Percentiles rank a stretch among this genome's conserved stretches.
Conservation (phyloP, 1,140 invertebrate species). For the Eulimnadia texana region DNA sequence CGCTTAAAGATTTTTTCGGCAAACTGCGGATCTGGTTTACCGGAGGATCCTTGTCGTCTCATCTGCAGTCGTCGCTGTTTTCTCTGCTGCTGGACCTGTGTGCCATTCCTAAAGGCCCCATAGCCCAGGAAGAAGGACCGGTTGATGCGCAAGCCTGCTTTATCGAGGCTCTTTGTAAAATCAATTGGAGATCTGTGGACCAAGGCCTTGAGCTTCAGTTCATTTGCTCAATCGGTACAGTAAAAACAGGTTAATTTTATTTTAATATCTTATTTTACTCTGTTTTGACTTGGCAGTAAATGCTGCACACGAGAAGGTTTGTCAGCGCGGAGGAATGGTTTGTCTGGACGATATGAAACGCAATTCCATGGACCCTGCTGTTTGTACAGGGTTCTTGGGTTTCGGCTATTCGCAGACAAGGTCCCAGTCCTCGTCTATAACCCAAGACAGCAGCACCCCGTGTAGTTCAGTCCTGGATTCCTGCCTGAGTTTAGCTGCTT, state of each 20-base stretch:
- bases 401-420: background rate
- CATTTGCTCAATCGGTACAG: background rate
- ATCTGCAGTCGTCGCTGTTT: slow-evolving; percentile 51
- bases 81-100: slow-evolving; percentile 51
- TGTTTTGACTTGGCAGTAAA: background rate
- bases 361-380: background rate
- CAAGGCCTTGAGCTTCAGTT: background rate
- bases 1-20: slow-evolving; percentile 53
- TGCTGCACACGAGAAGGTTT: background rate
- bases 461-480: background rate
- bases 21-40: slow-evolving; percentile 51
- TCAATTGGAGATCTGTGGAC: slow-evolving; percentile 21
- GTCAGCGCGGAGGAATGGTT: background rate
- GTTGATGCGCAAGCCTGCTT: slow-evolving; percentile 65
- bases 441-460: background rate
- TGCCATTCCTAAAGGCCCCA: slow-evolving; percentile 48
- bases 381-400: background rate
- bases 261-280: background rate
- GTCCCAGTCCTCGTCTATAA: background rate
- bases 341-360: background rate
- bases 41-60: slow-evolving; percentile 37
- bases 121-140: slow-evolving; percentile 53
- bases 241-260: background rate
- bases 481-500: slow-evolving; percentile 20
- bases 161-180: slow-evolving; percentile 45